Conservation (phyloP, 2,113 vertebrate species). For the Myiozetetes cayanensis region DNA sequence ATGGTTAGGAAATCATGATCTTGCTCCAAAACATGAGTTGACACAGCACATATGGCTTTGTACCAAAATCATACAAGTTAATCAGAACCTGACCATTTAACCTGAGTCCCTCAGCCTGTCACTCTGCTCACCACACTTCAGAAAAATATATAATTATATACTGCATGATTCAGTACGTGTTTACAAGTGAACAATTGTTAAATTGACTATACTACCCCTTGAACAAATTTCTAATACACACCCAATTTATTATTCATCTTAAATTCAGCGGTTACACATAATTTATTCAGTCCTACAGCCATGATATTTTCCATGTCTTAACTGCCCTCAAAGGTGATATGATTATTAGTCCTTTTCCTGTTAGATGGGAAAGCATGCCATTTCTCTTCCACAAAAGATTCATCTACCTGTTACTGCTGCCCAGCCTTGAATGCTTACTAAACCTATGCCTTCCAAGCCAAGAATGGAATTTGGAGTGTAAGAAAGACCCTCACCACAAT, state of each 20-base stretch:
- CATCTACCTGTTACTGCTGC: background rate
- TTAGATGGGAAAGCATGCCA: background rate
- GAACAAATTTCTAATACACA: slow-evolving; percentile 14
- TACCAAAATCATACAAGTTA: background rate
- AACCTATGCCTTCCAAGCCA: background rate
- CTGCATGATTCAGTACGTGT: background rate
- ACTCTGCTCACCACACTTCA: background rate
- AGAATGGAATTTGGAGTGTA: background rate
- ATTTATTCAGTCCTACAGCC: slow-evolving; percentile 16
- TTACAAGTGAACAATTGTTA: background rate
- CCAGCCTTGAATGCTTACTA: background rate
- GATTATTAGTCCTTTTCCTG: background rate
- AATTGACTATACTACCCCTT: slow-evolving; percentile 27
- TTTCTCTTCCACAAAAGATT: background rate
- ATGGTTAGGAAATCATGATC: slow-evolving; percentile 13
- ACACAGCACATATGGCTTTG: background rate
- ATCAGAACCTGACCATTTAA: background rate
- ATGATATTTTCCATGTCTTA: background rate
- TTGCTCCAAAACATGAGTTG: slow-evolving; percentile 9
- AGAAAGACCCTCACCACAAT: background rate
- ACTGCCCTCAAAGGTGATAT: background rate
- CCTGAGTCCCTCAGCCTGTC: background rate
- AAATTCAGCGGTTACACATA: background rate
- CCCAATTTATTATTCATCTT: slow-evolving; percentile 23
- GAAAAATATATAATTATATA: background rate